Conservation (phyloP, 2,797 vertebrate species). For the Rhyacichthys aspro region DNA sequence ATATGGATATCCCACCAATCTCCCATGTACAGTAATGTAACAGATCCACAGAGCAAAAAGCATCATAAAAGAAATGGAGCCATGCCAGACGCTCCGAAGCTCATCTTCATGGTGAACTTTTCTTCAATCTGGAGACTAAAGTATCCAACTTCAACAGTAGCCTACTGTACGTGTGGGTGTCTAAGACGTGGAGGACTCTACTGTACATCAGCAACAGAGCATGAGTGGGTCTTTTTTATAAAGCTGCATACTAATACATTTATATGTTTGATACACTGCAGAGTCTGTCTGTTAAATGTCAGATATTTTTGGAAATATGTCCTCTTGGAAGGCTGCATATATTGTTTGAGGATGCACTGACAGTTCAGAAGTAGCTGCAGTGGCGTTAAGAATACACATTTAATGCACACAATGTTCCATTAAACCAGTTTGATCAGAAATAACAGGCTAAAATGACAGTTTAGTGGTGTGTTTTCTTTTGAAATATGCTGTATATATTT, state of each 20-base stretch:
- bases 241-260: slow-evolving; percentile 30
- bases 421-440: background rate
- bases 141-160: slow-evolving; percentile 39
- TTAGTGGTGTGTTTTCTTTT: slow-evolving; percentile 15
- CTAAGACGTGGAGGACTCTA: slow-evolving; percentile 42
- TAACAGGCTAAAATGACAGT: background rate
- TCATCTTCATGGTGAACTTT: slow-evolving; percentile 42
- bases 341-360: too few relatives aligned
- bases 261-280: slow-evolving; percentile 22
- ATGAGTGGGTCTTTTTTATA: slow-evolving; percentile 42
- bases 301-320: slow-evolving; percentile 6
- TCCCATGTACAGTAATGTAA: slow-evolving; percentile 9
- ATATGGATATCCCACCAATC: slow-evolving; percentile 20
- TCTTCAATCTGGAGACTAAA: slow-evolving; percentile 24
- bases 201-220: slow-evolving; percentile 41
- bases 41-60: slow-evolving; percentile 12
- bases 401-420: slow-evolving; percentile 1
- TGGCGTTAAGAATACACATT: background rate
- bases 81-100: background rate
- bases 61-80: background rate
- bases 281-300: slow-evolving; percentile 39
- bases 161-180: slow-evolving; percentile 38
- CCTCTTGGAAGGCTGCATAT: too few relatives aligned
- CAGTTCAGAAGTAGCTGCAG: background rate
- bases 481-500: slow-evolving; percentile 27